These are phyloP conservation scores for Erynnis tages DNA, from an alignment of 2,888 invertebrate genomes.

Conservation along the genomic window DNA sequence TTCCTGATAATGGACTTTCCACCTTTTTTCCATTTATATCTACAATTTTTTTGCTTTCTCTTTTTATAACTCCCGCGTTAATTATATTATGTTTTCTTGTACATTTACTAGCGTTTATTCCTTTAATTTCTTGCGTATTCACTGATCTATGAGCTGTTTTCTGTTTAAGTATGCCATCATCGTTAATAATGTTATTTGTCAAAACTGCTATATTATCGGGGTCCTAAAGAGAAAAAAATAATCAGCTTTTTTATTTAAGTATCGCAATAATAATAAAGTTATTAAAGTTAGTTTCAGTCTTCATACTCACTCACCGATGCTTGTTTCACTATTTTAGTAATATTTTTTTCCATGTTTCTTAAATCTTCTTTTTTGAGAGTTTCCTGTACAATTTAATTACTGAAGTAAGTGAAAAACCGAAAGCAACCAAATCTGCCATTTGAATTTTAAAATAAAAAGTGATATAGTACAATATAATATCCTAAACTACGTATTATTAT, in stretches of 20 bases:
- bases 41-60: neutral
- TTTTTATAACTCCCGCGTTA: neutral
- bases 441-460: neutral
- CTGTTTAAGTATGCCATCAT: conserved; percentile 17
- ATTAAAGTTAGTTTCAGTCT: too few species aligned
- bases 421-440: neutral
- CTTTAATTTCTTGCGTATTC: conserved; percentile 18
- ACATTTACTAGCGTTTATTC: neutral
- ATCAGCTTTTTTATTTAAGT: too few species aligned
- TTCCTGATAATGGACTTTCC: conserved; percentile 17
- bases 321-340: conserved; percentile 50
- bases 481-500: too few species aligned
- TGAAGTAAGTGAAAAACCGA: conserved; percentile 15
- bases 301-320: conserved; percentile 49
- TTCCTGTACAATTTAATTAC: too few species aligned
- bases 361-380: conserved; percentile 58
- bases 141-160: conserved; percentile 19
- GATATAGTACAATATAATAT: neutral
- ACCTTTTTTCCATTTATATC: neutral
- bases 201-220: conserved; percentile 12
- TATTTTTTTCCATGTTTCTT: conserved; percentile 58
- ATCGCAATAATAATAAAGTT: too few species aligned
- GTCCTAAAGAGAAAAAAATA: conserved; percentile 23
- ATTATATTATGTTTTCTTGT: conserved; percentile 9
- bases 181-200: conserved; percentile 14